A percentile compares a stretch with the other conserved stretches of the same genome.
phyloP scores from a whole-genome alignment of 2,888 invertebrate species.

The Sphaerophoria rueppellii region DNA sequence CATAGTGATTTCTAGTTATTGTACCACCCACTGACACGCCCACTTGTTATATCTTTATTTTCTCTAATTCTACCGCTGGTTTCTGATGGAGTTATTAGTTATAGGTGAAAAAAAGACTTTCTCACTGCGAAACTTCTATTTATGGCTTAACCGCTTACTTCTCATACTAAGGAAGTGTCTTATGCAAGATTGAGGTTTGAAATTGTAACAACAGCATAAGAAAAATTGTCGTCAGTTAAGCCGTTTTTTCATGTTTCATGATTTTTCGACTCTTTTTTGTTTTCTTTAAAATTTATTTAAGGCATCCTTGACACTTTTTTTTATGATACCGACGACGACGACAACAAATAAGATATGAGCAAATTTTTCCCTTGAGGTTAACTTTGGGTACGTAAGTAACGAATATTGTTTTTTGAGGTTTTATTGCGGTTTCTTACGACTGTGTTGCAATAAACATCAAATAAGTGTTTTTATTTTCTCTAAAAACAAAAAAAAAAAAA shows the following conservation, averaged over 20 bases:
- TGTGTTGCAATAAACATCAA: slow-evolving; percentile 38
- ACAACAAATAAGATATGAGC: not conserved
- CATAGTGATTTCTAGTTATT: no score
- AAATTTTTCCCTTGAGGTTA: slow-evolving; percentile 18
- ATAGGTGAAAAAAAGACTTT: no score
- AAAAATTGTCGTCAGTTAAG: slow-evolving; percentile 67
- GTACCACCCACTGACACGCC: no score
- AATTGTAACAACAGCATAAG: slow-evolving; percentile 1
- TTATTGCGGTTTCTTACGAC: slow-evolving; percentile 49
- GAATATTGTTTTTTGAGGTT: slow-evolving; percentile 36
- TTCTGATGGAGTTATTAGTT: no score
- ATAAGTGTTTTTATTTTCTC: not conserved
- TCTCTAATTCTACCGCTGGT: no score
- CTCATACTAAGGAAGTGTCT: slow-evolving; percentile 38
- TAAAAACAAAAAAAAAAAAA: slow-evolving; percentile 10
- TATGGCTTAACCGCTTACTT: no score
- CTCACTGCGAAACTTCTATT: no score
- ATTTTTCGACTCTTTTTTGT: not conserved
- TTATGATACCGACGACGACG: slow-evolving; percentile 27
- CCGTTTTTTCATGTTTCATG: not conserved
- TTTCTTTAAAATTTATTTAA: slow-evolving; percentile 6
- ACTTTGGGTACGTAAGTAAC: slow-evolving; percentile 4
- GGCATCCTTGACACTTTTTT: slow-evolving; percentile 34
- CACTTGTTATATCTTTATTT: no score
- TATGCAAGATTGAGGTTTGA: slow-evolving; percentile 19